Evolutionary conservation across 2,888 invertebrate species (phyloP), one percentile per base, ranked within the genome.

Genomic region (Amiota minor): DNA sequence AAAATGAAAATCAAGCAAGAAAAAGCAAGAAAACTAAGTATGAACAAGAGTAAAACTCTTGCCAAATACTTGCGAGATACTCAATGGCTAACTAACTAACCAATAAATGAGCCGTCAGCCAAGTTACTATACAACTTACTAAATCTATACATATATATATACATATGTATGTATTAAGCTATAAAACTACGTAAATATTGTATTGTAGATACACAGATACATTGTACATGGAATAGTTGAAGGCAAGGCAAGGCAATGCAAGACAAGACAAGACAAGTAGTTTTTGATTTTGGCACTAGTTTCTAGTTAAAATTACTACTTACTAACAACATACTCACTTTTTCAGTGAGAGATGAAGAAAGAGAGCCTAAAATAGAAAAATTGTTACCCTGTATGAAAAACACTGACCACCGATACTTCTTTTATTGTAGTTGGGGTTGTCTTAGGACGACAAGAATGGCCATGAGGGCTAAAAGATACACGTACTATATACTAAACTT

Each of bases 41-140:
- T 35, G 9, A 62, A 62, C n/a, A 59, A 23, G 62, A 35, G 62
- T 35, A 62, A 62, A 70, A 45, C 56, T 56, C 59, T 70, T 70
- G 59, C 59, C 18, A 70, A 47, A 70, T 70, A 70, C 35, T 46
- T 55, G 16, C n/a, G 14, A 16, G 11, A 69, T 35, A 55, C 53
- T 47, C 67, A 46, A 14, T 20, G 35, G 35, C 46, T 16, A 55
- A 35, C n/a, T n/a, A 69, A 69, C 53, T 23, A 65, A 65, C 46
- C 47, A 49, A 65, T 10, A 46, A 49, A 47, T 49, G n/a, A 62
- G 18, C 65, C 35, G 35, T 35, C 35, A 35, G 35, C 35, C 35
- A 12, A 53, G 4, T 53, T 53, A n/a, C 53, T n/a, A 53, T n/a
- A 11, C 12, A 50, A 3, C n/a, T 50, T 50, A 50, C 50, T n/a